Evolutionary conservation across 2,888 invertebrate species (phyloP), one percentile per base, ranked within the genome.

Genomic region (Dryadula phaetusa): DNA sequence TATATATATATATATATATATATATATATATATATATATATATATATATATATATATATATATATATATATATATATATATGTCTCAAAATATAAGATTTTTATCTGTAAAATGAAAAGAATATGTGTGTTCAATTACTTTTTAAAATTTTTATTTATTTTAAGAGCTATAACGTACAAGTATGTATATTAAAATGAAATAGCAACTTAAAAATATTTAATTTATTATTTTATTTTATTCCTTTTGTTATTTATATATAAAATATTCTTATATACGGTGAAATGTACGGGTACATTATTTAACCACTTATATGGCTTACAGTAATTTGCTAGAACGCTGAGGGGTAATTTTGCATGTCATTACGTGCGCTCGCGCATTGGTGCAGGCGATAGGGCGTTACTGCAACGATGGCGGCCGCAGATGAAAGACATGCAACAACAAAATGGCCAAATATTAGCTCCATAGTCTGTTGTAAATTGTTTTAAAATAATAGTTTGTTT

Each of bases 281-380:
- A 58, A 64, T 12, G 64, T 7, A 56, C 14, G 14, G 22, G n/a
- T 52, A 60, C 18, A 56, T 64, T 63, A 68, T 58, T 34, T 62
- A 42, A 52, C 52, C 44, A 56, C 28, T 52, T 64, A 68, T 63
- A 54, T 66, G 49, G 52, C 58, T 67, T 18, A 58, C 69, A 68
- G 66, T 72, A 78, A 78, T 78, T 77, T 77, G 64, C 66, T 69
- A 65, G 74, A 70, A 64, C 44, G 69, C 62, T 70, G 73, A 69
- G 74, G 75, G 65, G 70, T 74, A 78, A 77, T 76, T 78, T 77
- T 70, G 76, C 75, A 71, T 76, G 72, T 75, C 69, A 74, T 76
- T 77, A 76, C 70, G 60, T 73, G 75, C 72, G 77, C 72, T 58
- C 72, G 78, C 77, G 77, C 77, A 78, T 78, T 78, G 78, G 78